phyloP scores from a whole-genome alignment of 1,140 invertebrate species.

The Temnothorax longispinosus region DNA sequence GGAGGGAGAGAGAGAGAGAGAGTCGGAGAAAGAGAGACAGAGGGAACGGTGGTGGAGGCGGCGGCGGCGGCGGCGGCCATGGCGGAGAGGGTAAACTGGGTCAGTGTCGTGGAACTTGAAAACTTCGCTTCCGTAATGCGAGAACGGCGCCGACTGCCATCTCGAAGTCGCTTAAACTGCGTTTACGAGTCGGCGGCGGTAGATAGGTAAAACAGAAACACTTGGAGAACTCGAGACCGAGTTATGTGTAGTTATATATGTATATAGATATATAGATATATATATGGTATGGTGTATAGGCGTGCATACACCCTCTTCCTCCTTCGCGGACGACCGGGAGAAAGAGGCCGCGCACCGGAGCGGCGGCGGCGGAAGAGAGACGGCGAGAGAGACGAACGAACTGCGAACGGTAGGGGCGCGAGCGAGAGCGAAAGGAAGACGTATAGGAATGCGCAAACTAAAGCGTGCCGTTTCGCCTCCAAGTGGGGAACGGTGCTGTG shows the following conservation, averaged over 20 bases:
- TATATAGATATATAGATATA: background rate
- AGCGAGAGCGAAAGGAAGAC: constrained; percentile 56
- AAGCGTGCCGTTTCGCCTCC: constrained; percentile 55
- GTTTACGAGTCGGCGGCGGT: constrained; percentile 79
- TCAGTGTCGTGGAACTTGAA: constrained; percentile 86
- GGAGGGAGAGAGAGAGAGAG: constrained; percentile 26
- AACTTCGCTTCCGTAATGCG: constrained; percentile 86
- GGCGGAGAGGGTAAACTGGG: constrained; percentile 82
- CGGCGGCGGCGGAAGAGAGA: background rate
- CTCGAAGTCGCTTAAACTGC: constrained; percentile 80
- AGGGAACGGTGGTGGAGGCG: constrained; percentile 28
- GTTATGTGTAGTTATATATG: constrained; percentile 70
- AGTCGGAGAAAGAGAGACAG: constrained; percentile 64
- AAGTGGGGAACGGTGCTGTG: background rate
- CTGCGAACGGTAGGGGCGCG: background rate
- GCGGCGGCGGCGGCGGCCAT: background rate
- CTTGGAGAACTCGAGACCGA: constrained; percentile 71
- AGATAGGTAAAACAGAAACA: constrained; percentile 79
- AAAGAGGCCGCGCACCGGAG: constrained; percentile 27
- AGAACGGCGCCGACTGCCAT: constrained; percentile 76
- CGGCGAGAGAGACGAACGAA: constrained; percentile 6
- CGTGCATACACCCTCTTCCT: constrained; percentile 17
- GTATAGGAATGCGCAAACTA: constrained; percentile 66
- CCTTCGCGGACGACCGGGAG: constrained; percentile 4
- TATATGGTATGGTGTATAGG: background rate